phyloP scores from a whole-genome alignment of 2,113 vertebrate genomes.

The Scortum barcoo region DNA sequence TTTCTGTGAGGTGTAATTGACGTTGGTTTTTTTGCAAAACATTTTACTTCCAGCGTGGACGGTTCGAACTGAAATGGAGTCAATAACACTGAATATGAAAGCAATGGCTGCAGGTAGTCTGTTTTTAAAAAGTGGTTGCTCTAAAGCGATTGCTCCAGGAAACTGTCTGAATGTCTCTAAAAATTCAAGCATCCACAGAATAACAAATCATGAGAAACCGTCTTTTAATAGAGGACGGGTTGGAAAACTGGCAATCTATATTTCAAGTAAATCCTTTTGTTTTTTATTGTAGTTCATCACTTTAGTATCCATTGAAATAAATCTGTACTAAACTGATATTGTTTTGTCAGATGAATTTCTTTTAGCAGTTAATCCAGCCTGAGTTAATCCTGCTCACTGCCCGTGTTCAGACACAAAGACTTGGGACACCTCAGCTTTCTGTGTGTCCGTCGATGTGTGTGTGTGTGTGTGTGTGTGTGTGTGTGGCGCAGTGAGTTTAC shows the following conservation, averaged over 20 bases:
- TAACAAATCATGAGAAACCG: neutral
- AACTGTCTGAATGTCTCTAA: neutral
- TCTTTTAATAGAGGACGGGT: neutral
- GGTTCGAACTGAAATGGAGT: neutral
- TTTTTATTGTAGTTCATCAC: too few species aligned
- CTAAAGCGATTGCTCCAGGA: neutral
- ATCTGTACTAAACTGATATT: neutral
- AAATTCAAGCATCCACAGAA: neutral
- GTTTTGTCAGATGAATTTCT: neutral
- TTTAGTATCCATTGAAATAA: neutral
- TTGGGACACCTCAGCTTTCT: neutral
- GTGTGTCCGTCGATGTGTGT: neutral
- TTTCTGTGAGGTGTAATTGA: neutral
- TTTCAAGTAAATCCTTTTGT: too few species aligned
- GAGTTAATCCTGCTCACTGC: neutral
- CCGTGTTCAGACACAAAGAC: neutral
- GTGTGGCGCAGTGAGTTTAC: constrained; percentile 16
- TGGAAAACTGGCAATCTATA: too few species aligned
- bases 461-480: neutral
- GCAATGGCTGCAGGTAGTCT: neutral
- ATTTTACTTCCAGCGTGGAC: neutral
- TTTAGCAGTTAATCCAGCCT: neutral
- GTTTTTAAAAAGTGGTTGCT: neutral
- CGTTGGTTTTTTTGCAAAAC: neutral
- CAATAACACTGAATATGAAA: neutral